These are phyloP conservation scores for Therioaphis trifolii DNA, from an alignment of 2,888 invertebrate genomes.

Conservation along the genomic window DNA sequence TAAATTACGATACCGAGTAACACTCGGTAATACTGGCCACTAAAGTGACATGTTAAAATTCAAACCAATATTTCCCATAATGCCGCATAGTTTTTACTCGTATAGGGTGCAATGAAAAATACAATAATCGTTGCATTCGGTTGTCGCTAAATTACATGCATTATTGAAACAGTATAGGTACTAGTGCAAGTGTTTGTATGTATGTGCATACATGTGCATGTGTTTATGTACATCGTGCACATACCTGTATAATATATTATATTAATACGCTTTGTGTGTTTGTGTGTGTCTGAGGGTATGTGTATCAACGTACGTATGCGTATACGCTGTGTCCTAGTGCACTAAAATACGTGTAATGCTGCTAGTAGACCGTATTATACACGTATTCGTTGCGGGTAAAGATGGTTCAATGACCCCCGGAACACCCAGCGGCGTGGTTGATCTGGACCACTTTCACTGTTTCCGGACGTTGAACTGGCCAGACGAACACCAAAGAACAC, in stretches of 20 bases:
- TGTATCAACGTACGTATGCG: background rate
- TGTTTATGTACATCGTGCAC: no score
- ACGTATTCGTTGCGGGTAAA: background rate
- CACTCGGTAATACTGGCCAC: no score
- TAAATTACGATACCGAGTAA: no score
- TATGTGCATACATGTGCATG: no score
- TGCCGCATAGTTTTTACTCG: no score
- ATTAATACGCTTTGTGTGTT: background rate
- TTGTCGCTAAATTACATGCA: no score
- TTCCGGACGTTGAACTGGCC: constrained; percentile 62
- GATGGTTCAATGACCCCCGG: constrained; percentile 58
- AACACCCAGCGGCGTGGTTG: constrained; percentile 55
- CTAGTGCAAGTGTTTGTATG: no score
- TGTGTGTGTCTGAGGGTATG: background rate
- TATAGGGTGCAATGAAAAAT: no score
- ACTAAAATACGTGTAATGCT: constrained; percentile 58
- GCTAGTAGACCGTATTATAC: background rate
- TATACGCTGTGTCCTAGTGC: constrained; percentile 60
- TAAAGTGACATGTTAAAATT: no score
- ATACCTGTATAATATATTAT: background rate
- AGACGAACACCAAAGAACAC: constrained; percentile 49
- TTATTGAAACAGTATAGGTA: no score
- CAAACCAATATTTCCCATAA: no score
- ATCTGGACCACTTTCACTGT: constrained; percentile 63
- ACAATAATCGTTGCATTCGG: no score